Evolutionary conservation across 2,888 invertebrate species (phyloP).

Genomic region (Ormyrus rosae): DNA sequence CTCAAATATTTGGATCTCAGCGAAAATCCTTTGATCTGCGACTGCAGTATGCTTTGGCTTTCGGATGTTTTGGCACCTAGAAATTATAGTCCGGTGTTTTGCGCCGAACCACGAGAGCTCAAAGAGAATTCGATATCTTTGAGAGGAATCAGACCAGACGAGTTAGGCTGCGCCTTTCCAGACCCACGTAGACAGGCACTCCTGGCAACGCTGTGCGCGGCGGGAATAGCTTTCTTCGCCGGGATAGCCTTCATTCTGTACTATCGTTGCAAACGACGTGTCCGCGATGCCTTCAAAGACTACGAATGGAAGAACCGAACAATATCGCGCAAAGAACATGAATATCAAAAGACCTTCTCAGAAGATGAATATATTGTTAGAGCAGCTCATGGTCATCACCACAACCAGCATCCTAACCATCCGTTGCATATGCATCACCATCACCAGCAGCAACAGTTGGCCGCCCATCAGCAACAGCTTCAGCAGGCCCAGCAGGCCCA

Average conservation of each 20-base stretch:
- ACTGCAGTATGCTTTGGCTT: constrained; percentile 89
- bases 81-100: constrained; percentile 84
- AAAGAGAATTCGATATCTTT: constrained; percentile 75
- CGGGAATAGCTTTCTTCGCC: constrained; percentile 84
- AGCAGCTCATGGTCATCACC: constrained; percentile 79
- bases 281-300: constrained; percentile 89
- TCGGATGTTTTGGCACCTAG: constrained; percentile 83
- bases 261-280: constrained; percentile 87
- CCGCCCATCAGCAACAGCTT: constrained; percentile 74
- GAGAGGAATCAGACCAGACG: constrained; percentile 83
- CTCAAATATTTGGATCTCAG: constrained; percentile 86
- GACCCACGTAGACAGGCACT: constrained; percentile 89
- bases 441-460: constrained; percentile 72
- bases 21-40: constrained; percentile 89
- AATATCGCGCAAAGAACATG: constrained; percentile 87
- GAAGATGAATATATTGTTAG: constrained; percentile 90
- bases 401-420: constrained; percentile 74
- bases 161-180: constrained; percentile 88
- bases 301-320: constrained; percentile 87
- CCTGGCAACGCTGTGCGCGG: constrained; percentile 85
- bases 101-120: constrained; percentile 84
- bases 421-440: constrained; percentile 71
- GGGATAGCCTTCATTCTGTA: constrained; percentile 83
- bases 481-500: constrained; percentile 69
- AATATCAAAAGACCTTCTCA: constrained; percentile 92